Base-by-base conservation (phyloP, 2,797 vertebrate species). In the Anolis apletophallus region DNA sequence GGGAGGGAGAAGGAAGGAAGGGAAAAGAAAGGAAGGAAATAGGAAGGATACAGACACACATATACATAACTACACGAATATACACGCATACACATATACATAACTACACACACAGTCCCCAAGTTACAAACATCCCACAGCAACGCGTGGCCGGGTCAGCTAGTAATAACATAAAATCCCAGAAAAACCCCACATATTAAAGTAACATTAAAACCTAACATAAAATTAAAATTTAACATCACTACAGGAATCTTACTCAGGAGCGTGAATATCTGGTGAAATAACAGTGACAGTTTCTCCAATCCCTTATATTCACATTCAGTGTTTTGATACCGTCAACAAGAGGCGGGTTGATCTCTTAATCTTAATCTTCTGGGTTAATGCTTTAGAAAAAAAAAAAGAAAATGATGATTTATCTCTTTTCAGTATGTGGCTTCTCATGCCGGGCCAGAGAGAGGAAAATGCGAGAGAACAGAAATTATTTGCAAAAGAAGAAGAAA, bases 401-500 rank as follows among this genome's bases (percentile, higher is more conserved):
- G 40, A 46, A 84, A 36, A 14, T 29, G 13, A 67, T 77, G 26
- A 68, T 7, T 19, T 64, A 64, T 71, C 77, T 19, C 36, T 84
- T 61, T 52, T 26, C 7, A 3, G 34, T 34, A 29, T 68, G 32
- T 55, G 21, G 10, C 11, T 29, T 5, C 13, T 14, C 11, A 73
- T 16, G 23, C 7, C 26, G 10, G n/a, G 23, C 26, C 12, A 54
- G 2, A 29, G 32, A 80, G 57, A 77, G 10, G 5, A 21, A 26
- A 19, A 29, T 8, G 74, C 17, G 29, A 76, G n/a, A 55, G n/a
- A 34, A 17, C 16, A 55, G 6, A 64, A 21, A 79, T 29, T 3
- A 29, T 67, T 81, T 81, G 55, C 78, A 71, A 72, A 86, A 81
- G 16, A 61, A 81, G 16, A 59, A 76, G 73, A 68, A 36, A 80